These are phyloP conservation scores for Nibea albiflora DNA, from an alignment of 2,113 vertebrate genomes.

Conservation along the genomic window DNA sequence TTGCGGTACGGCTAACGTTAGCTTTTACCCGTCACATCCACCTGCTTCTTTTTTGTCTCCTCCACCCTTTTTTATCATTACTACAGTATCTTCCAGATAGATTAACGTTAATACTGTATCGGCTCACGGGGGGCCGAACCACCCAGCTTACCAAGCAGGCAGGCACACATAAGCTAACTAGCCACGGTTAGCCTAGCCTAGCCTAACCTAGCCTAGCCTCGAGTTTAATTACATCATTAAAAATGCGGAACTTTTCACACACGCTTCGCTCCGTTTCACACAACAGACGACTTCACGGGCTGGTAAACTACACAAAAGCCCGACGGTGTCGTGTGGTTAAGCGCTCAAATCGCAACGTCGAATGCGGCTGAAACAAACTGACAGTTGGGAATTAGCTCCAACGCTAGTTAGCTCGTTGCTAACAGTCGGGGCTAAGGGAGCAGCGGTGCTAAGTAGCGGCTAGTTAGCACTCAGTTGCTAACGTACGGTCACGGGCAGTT, in stretches of 20 bases:
- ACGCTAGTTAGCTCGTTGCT: constrained; percentile 48
- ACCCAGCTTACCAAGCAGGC: constrained; percentile 15
- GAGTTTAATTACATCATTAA: too few species aligned
- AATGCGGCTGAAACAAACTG: constrained; percentile 23
- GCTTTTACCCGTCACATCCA: not conserved
- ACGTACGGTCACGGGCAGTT: constrained; percentile 29
- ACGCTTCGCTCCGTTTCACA: not conserved
- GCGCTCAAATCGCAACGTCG: constrained; percentile 22
- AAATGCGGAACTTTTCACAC: too few species aligned
- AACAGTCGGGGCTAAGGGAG: constrained; percentile 28
- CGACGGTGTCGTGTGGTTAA: not conserved
- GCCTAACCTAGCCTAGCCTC: not conserved
- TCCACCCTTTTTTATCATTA: not conserved
- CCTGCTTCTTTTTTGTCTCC: not conserved
- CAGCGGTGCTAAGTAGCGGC: constrained; percentile 31
- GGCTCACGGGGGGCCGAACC: constrained; percentile 29
- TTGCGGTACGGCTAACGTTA: constrained; percentile 5
- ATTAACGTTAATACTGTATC: not conserved
- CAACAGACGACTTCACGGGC: not conserved
- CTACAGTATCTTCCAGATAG: not conserved
- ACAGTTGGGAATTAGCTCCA: constrained; percentile 52
- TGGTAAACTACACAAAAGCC: not conserved
- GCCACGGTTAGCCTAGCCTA: constrained; percentile 15
- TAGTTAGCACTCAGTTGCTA: constrained; percentile 56
- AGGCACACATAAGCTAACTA: constrained; percentile 27